Percentiles rank a stretch among this genome's conserved stretches.
Evolutionary conservation across 2,113 vertebrate genomes (phyloP).

Genomic region (Cochlearius cochlearius): DNA sequence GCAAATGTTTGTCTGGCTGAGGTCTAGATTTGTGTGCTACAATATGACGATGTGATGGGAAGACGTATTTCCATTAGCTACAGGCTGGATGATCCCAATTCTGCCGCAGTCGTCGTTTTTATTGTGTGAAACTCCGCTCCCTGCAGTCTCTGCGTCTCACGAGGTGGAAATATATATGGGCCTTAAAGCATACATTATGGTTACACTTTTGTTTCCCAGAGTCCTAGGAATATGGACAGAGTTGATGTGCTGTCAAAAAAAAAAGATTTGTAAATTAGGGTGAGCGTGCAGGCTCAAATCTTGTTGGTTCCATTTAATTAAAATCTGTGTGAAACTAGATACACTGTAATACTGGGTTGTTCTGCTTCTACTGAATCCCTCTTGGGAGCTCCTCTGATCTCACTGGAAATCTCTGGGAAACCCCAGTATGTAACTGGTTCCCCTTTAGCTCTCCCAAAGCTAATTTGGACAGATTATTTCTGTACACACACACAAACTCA

Average conservation of each 20-base stretch:
- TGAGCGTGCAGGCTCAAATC: not conserved
- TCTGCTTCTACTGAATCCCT: not conserved
- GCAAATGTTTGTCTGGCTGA: not conserved
- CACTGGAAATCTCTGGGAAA: slow-evolving; percentile 39
- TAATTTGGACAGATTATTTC: not conserved
- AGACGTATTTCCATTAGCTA: not conserved
- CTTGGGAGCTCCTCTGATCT: not conserved
- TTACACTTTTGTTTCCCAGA: not conserved
- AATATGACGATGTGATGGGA: not conserved
- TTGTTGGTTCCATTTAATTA: slow-evolving; percentile 15
- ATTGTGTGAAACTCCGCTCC: not conserved
- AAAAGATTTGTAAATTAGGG: not conserved
- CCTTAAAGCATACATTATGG: not conserved
- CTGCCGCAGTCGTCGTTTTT: not conserved
- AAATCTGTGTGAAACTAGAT: not conserved
- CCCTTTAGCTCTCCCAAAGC: not conserved
- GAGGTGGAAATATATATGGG: not conserved
- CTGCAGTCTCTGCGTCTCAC: not conserved
- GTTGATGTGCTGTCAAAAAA: not conserved
- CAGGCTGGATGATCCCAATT: not conserved
- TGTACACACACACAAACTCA: not conserved
- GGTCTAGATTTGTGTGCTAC: not conserved
- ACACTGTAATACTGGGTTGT: not conserved
- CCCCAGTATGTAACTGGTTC: slow-evolving; percentile 18
- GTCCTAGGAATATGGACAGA: not conserved